Conservation (phyloP, 1,140 invertebrate genomes). For the Ceratina australensis region DNA sequence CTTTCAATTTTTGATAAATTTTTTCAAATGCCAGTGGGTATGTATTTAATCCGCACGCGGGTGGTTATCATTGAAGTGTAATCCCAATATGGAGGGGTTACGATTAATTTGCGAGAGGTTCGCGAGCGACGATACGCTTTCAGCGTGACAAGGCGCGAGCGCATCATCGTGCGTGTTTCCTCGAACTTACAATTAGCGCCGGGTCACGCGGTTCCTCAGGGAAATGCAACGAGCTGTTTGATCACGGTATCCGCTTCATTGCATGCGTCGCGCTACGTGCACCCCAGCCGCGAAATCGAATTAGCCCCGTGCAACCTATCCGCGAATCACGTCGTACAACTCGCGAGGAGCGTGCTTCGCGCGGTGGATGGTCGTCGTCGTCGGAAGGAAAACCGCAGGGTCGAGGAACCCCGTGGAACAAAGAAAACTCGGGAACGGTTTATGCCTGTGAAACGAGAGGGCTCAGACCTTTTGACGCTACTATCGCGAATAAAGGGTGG, state of each 20-base stretch:
- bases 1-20: no score
- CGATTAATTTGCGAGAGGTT: background rate
- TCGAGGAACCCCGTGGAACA: conserved; percentile 20
- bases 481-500: conserved; percentile 13
- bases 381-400: conserved; percentile 2
- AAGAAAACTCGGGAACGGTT: conserved; percentile 25
- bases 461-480: conserved; percentile 34
- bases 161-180: background rate
- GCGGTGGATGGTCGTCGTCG: background rate
- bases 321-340: conserved; percentile 19
- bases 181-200: conserved; percentile 5
- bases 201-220: conserved; percentile 7
- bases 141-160: background rate
- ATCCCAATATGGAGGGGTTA: background rate
- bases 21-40: no score
- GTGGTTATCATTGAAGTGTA: no score
- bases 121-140: background rate
- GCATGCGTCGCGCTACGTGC: background rate
- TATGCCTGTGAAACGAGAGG: conserved; percentile 25
- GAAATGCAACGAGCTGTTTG: conserved; percentile 40
- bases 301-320: background rate
- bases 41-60: background rate
- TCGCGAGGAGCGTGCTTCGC: background rate
- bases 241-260: conserved; percentile 18
- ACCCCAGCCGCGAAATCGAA: conserved; percentile 30